Evolutionary conservation across 2,888 invertebrate species (phyloP), one percentile per base, ranked within the genome.

Genomic region (Yponomeuta evonymella): DNA sequence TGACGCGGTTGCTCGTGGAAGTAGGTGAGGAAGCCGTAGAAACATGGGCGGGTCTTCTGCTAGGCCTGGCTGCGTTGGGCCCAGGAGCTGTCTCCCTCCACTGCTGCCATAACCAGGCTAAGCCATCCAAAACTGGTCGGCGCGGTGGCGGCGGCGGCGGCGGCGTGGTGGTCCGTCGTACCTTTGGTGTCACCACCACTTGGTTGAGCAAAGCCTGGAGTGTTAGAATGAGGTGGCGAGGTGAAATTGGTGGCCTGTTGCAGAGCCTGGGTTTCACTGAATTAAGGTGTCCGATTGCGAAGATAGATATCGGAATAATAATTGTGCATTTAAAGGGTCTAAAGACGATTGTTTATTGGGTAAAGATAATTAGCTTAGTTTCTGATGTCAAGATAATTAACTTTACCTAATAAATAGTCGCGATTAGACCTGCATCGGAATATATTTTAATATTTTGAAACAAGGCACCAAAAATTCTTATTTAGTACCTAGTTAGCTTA

Each of bases 21-120:
- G 88, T 83, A 29, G 88, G 77, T 30, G 81, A 76, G 1, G 87
- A 72, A 33, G 79, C 75, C 23, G 86, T 84, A 10, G 85, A 77
- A 1, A 84, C 75, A 0, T 85, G 76, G 2, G 81, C 76, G 1
- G 89, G 87, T 75, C 81, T 77, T 72, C 83, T 79, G 69, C 74
- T 79, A n/a, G 84, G 84, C 73, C 83, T 78, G 2, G 83, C 68
- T 70, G 78, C 77, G 70, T 79, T 83, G 10, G 85, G 79, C 4
- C 85, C 90, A 12, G 93, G 90, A 3, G 81, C 90, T 12, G 93
- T 93, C 58, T 94, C 93, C 69, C 93, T 86, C 93, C 93, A 94
- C 76, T 93, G 92, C 80, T 93, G 92, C 93, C 93, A 93, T 12
- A 94, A 81, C 93, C 93, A 94, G 33, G 93, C 89, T 68, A 94